Evolutionary conservation across 1,140 invertebrate genomes (phyloP).

Genomic region (Bombus superbus): DNA sequence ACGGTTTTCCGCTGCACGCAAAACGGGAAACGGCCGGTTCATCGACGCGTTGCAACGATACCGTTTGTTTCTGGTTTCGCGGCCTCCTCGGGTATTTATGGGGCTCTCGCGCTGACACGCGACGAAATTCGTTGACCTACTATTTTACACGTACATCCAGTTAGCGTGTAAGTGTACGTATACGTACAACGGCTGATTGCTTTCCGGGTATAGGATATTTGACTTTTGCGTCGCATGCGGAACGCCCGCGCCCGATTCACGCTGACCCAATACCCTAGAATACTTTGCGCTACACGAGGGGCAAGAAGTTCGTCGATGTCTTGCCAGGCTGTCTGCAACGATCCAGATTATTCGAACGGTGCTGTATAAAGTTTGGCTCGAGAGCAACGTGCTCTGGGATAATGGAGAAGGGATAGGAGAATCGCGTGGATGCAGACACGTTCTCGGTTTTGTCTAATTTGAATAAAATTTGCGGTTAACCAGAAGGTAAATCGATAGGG

Average conservation of each 20-base stretch:
- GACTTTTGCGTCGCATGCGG: slow-evolving; percentile 4
- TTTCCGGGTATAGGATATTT: slow-evolving; percentile 24
- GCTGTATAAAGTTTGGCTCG: neutral
- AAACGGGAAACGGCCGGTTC: slow-evolving; percentile 12
- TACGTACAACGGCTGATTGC: slow-evolving; percentile 27
- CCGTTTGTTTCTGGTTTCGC: too few relatives aligned
- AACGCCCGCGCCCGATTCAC: neutral
- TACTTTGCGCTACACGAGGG: neutral
- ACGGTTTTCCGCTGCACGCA: slow-evolving; percentile 9
- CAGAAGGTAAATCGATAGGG: neutral
- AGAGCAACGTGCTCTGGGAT: neutral
- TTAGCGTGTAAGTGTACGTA: neutral
- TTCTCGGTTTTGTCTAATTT: neutral
- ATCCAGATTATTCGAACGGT: neutral
- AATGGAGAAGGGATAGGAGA: neutral
- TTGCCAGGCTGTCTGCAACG: neutral
- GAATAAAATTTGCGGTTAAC: neutral
- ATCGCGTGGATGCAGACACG: neutral
- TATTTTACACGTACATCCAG: slow-evolving; percentile 34
- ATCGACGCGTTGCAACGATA: slow-evolving; percentile 14
- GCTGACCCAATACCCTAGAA: slow-evolving; percentile 24
- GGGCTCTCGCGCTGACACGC: slow-evolving; percentile 20
- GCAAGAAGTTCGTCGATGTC: neutral
- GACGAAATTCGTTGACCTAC: slow-evolving; percentile 54
- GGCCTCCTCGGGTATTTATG: slow-evolving; percentile 36